Evolutionary conservation across 2,113 vertebrate species (phyloP), one percentile per base, ranked within the genome.

Genomic region (Tragelaphus strepsiceros): DNA sequence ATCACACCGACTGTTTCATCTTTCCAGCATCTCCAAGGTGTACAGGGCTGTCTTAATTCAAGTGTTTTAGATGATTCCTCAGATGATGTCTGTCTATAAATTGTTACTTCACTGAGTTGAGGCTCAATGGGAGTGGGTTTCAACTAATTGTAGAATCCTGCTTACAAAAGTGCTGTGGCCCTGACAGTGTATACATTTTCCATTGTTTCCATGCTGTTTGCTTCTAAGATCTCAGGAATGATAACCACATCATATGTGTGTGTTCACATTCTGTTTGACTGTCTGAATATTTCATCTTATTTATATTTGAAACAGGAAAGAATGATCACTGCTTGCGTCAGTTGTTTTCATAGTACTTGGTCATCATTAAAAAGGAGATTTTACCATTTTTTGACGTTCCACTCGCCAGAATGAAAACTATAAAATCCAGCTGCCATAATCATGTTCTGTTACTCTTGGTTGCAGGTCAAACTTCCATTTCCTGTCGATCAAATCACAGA

Each of bases 401-500:
- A 26, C 24, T 83, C 86, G 7, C 71, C 91, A 64, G 35, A 84
- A 64, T 80, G 77, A 74, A 88, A 90, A 97, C 53, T 39, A 39
- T 74, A 62, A 90, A 93, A 30, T 46, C 46, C 86, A 93, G 17
- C 59, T 82, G 17, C 49, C 49, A 19, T 92, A 94, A 91, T 84
- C 54, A 77, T 80, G 13, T 28, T 62, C 39, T 94, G 2, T 94
- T 93, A 54, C 97, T 95, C 97, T 96, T 97, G 98, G 74, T 98
- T 98, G 67, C 98, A 99, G 99, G 99, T 99, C 98, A 99, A 99
- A 98, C 99, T 99, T 98, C 99, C 99, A 97, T 99, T 99, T 98
- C 99, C 99, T 92, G 99, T 99, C 84, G 99, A 99, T 99, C 99
- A 99, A 99, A 99, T 99, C 99, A 99, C 99, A 98, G 99, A 99